These are phyloP conservation scores for Ernsta delagoae DNA, from an alignment of 2,888 invertebrate genomes.

Conservation along the genomic window DNA sequence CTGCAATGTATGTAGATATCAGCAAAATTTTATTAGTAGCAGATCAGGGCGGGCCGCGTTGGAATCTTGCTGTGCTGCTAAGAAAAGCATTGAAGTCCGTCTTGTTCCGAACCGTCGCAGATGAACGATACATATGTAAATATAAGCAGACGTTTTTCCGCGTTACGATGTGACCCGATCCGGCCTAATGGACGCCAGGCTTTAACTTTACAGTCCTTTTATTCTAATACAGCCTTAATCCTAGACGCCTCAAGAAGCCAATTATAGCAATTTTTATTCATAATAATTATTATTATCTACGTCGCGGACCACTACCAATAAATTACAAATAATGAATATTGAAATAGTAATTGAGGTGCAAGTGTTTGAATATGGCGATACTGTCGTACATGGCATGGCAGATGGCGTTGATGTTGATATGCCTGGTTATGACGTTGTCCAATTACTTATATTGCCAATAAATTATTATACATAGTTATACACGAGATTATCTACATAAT, in stretches of 20 bases:
- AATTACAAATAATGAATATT: constrained; percentile 29
- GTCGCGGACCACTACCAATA: background rate
- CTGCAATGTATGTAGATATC: too few relatives aligned
- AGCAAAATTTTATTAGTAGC: too few relatives aligned
- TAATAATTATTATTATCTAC: background rate
- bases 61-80: too few relatives aligned
- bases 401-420: background rate
- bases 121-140: too few relatives aligned
- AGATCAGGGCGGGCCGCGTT: too few relatives aligned
- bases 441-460: background rate
- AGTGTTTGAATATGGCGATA: constrained; percentile 31
- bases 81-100: too few relatives aligned
- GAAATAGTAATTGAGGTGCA: constrained; percentile 24
- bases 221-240: background rate
- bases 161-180: too few relatives aligned
- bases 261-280: constrained; percentile 5
- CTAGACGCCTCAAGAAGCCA: background rate
- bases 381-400: constrained; percentile 23
- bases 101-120: too few relatives aligned
- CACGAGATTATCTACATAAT: background rate
- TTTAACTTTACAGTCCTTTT: too few relatives aligned
- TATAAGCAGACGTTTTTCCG: too few relatives aligned
- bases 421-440: constrained; percentile 2
- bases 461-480: background rate
- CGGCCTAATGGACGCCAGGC: too few relatives aligned